phyloP scores from a whole-genome alignment of 1,140 invertebrate genomes.

The Drosophila eugracilis region DNA sequence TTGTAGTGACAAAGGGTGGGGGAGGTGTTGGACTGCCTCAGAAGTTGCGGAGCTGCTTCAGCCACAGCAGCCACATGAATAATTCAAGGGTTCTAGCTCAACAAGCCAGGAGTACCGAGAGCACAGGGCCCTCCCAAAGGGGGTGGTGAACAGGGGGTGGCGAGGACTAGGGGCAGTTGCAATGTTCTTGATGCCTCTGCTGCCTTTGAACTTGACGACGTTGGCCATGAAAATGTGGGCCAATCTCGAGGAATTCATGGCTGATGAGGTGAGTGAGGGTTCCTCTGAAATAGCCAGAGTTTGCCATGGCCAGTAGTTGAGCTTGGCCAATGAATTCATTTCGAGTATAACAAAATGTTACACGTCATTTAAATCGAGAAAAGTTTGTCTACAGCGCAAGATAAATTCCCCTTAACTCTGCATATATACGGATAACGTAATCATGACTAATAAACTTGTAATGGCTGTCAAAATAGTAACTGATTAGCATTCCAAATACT shows the following conservation, averaged over 20 bases:
- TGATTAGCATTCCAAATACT: too few relatives aligned
- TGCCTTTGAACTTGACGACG: conserved; percentile 52
- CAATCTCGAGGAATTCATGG: conserved; percentile 1
- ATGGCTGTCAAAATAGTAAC: too few relatives aligned
- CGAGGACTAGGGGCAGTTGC: conserved; percentile 19
- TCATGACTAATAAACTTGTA: background rate
- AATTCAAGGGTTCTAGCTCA: conserved; percentile 47
- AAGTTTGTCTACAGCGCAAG: background rate
- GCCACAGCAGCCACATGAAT: conserved; percentile 55
- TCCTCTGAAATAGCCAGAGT: conserved; percentile 18
- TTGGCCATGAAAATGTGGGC: conserved; percentile 42
- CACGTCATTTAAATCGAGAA: background rate
- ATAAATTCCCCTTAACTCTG: background rate
- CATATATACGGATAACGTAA: background rate
- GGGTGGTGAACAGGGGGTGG: background rate
- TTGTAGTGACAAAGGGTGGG: background rate
- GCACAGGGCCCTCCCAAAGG: background rate
- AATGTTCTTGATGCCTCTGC: conserved; percentile 24
- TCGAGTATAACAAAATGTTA: conserved; percentile 16
- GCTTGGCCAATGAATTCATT: conserved; percentile 26
- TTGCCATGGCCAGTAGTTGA: conserved; percentile 22
- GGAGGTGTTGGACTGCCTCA: conserved; percentile 10
- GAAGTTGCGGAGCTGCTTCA: conserved; percentile 20
- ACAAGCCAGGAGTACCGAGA: conserved; percentile 32
- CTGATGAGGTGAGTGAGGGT: background rate